Base-by-base conservation (phyloP, 2,797 vertebrate species). In the Bradypus variegatus region DNA sequence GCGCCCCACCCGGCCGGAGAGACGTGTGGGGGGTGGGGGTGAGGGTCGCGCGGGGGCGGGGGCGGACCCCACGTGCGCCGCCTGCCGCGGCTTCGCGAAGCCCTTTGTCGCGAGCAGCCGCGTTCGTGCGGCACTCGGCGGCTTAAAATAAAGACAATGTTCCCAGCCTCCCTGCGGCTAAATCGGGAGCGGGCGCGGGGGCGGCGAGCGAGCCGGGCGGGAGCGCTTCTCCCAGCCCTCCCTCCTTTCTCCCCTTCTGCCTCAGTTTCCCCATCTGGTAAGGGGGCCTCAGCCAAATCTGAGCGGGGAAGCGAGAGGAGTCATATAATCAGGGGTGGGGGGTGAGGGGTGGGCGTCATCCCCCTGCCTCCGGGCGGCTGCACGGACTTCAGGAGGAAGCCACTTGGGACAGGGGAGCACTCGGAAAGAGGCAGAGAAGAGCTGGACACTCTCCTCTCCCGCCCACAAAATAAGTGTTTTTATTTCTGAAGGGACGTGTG, bases 131-230 rank as follows among this genome's bases (percentile, higher is more conserved):
- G 94, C 96, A 95, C 95, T 96, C 95, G 76, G 94, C 90, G 81
- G 96, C 96, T 96, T 96, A 96, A 96, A 96, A 96, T 96, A 96
- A 96, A 96, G 95, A 96, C 95, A 94, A 94, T 95, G 95, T 96
- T 96, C 96, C 95, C 96, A 96, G 95, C 95, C 93, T 96, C 95
- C 95, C 96, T 75, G 93, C 87, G 73, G 95, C 95, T 96, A 96
- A 96, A 96, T 96, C 94, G 15, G 95, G 95, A 93, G 70, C 94
- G 79, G 92, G 92, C 77, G 95, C 93, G 96, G 95, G 96, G 96
- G 96, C 90, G 95, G 95, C 65, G 86, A 94, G 94, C 93, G 58
- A 93, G 92, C 93, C 55, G 93, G 90, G 95, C 89, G 91, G 93
- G 91, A 89, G 95, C 80, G 86, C 94, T 94, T 70, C 94, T 94